These are phyloP conservation scores for Fregata magnificens DNA, from an alignment of 2,113 vertebrate species.

Conservation along the genomic window DNA sequence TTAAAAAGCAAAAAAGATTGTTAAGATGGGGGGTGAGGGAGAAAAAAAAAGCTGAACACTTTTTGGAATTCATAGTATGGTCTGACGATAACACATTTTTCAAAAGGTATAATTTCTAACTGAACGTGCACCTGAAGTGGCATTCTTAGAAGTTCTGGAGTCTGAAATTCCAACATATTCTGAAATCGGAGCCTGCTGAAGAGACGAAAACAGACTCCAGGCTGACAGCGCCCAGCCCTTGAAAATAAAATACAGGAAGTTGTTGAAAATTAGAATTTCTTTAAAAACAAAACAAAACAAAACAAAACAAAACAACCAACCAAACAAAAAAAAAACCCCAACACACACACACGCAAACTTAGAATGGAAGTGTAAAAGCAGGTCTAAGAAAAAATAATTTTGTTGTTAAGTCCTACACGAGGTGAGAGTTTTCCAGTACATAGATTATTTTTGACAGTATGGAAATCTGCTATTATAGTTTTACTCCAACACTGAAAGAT, in stretches of 20 bases:
- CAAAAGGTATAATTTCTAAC: not conserved
- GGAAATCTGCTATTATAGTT: not conserved
- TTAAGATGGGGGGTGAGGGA: not conserved
- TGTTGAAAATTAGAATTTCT: not conserved
- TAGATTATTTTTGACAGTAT: not conserved
- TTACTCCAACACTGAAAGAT: not conserved
- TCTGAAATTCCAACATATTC: slow-evolving; percentile 92
- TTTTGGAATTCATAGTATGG: not conserved
- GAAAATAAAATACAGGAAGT: slow-evolving; percentile 33
- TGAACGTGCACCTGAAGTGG: slow-evolving; percentile 86
- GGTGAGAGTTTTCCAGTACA: not conserved
- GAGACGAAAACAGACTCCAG: slow-evolving; percentile 91
- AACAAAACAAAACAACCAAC: too few relatives aligned
- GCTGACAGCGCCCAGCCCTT: slow-evolving; percentile 92
- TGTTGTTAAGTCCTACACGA: not conserved
- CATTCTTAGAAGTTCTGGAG: slow-evolving; percentile 92
- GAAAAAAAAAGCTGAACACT: not conserved
- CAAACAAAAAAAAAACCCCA: not conserved
- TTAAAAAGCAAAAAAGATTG: not conserved
- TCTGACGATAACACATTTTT: not conserved
- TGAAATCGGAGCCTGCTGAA: slow-evolving; percentile 89
- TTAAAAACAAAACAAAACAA: not conserved
- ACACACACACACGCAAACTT: not conserved
- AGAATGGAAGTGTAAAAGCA: not conserved
- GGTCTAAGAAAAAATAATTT: not conserved